Conservation (phyloP, 1,140 invertebrate genomes). For the Planococcus citri region DNA sequence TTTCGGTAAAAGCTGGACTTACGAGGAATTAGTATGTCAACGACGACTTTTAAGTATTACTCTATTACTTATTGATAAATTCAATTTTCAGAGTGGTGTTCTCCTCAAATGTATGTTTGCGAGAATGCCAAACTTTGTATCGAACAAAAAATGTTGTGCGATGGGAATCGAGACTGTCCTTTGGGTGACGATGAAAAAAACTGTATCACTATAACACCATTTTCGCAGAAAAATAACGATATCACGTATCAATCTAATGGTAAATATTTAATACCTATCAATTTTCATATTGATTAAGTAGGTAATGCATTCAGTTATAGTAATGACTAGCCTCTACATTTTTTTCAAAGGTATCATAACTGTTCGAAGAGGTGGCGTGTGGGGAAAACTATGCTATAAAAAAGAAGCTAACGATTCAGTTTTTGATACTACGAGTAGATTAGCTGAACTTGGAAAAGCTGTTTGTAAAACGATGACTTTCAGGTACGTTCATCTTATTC, state of each 20-base stretch:
- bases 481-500: no score
- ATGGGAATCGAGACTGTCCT: conserved; percentile 62
- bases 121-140: conserved; percentile 55
- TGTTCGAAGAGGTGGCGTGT: conserved; percentile 57
- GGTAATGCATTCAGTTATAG: neutral
- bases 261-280: conserved; percentile 27
- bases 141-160: conserved; percentile 51
- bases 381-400: conserved; percentile 65
- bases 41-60: no score
- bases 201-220: conserved; percentile 41
- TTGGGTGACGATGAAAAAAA: conserved; percentile 67
- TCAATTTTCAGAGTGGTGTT: conserved; percentile 51
- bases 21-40: no score
- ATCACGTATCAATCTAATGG: conserved; percentile 47
- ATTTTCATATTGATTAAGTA: no score
- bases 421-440: conserved; percentile 38
- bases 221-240: conserved; percentile 36
- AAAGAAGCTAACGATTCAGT: conserved; percentile 33
- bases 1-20: no score
- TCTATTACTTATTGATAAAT: neutral
- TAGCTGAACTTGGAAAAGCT: conserved; percentile 53
- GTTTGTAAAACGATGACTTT: conserved; percentile 66
- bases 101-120: conserved; percentile 57
- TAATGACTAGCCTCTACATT: neutral
- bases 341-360: conserved; percentile 46